Evolutionary conservation across 2,888 invertebrate genomes (phyloP), one percentile per base, ranked within the genome.

Genomic region (Rhamphomyia laevipes): DNA sequence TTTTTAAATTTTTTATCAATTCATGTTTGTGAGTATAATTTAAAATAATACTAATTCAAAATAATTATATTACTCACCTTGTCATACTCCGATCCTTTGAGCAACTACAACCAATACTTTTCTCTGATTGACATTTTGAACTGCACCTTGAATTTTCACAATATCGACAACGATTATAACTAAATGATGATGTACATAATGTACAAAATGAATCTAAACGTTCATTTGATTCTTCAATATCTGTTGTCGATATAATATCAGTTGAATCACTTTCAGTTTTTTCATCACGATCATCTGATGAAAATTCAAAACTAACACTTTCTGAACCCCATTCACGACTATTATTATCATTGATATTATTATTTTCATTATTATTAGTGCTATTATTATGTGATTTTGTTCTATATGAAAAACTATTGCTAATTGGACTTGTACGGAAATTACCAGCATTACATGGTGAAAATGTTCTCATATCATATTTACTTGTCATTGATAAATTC

Each of bases 401-500:
- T 13, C 52, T 55, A 47, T 52, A 58, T 11, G 60, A 61, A 46
- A 50, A 56, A 43, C 59, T 62, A 45, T 56, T 57, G 48, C 60
- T 61, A 13, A 64, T 43, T 4, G 64, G 63, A 38, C 63, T 55
- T 11, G 53, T 55, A 45, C 45, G 52, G 49, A 44, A 55, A 30
- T 53, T 52, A 12, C 53, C 61, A 45, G 60, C 62, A 11, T 61
- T 63, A 15, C 58, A 57, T 4, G 62, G 54, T 0, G 63, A 61
- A 53, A 63, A 64, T 31, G 61, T 61, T 1, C 60, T 60, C 46
- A 63, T 61, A 51, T 64, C 61, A 44, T 63, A 66, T 56, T 67
- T 68, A 53, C 67, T 68, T 38, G 69, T 61, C 70, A 70, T 70
- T 37, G 69, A 66, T n/a, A 70, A 59, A 53, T 70, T 70, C 51